Percentiles rank a stretch among this genome's conserved stretches.
phyloP scores from a whole-genome alignment of 2,113 vertebrate species.

The Sceloporus tristichus region DNA sequence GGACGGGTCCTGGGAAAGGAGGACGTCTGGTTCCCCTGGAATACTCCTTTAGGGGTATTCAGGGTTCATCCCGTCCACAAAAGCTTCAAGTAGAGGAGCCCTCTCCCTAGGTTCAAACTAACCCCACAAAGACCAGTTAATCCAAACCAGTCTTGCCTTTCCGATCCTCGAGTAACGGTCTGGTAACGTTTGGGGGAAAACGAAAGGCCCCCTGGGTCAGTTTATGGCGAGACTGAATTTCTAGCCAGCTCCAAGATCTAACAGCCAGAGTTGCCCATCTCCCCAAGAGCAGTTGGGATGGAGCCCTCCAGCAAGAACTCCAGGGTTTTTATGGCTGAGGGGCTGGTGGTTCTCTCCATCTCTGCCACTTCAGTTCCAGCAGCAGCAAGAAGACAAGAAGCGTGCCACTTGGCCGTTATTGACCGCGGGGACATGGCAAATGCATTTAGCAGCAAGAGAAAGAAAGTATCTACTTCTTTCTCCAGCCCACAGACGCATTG shows the following conservation, averaged over 20 bases:
- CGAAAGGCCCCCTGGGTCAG: background rate
- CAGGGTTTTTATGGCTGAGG: constrained; percentile 34
- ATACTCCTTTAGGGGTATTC: no score
- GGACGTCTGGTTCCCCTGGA: no score
- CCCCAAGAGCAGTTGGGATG: background rate
- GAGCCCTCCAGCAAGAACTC: background rate
- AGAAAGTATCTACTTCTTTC: background rate
- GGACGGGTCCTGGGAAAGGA: no score
- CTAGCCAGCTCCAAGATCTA: background rate
- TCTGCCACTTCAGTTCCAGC: constrained; percentile 1
- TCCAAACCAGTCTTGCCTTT: background rate
- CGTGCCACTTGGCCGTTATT: constrained; percentile 45
- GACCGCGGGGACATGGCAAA: constrained; percentile 35
- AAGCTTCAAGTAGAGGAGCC: no score
- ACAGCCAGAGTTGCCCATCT: no score
- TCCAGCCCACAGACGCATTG: no score
- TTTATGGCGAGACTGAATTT: background rate
- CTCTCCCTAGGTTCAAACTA: no score
- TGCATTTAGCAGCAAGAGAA: background rate
- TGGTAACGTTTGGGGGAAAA: background rate
- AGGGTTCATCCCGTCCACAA: no score
- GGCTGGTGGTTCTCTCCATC: background rate
- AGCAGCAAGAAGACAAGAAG: constrained; percentile 38
- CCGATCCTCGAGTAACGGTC: background rate
- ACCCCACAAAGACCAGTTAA: background rate